Percentiles rank a stretch among this genome's conserved stretches.
These are phyloP conservation scores for Malacoctenus gilli DNA, from an alignment of 2,797 vertebrate species.

Conservation along the genomic window DNA sequence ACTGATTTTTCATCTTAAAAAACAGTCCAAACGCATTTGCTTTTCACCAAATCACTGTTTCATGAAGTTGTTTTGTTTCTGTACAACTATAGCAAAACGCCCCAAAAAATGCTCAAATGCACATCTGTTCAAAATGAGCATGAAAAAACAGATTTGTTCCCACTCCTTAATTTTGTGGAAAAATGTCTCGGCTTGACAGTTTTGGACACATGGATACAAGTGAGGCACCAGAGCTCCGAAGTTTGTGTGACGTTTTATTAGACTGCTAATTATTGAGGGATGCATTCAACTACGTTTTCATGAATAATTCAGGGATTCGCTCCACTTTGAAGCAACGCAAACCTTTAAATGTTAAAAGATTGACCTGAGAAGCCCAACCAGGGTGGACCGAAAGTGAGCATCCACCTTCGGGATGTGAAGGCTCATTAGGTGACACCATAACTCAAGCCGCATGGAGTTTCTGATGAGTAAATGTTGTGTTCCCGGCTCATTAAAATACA, in stretches of 20 bases:
- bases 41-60: no score
- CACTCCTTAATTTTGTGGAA: no score
- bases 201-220: not conserved
- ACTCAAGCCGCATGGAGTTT: conserved; percentile 14
- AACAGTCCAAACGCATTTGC: no score
- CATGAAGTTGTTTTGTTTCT: no score
- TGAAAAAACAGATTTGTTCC: not conserved
- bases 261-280: not conserved
- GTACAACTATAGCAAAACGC: no score
- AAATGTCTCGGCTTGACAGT: no score
- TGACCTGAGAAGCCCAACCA: not conserved
- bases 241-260: conserved; percentile 1
- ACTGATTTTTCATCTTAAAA: no score
- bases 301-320: conserved; percentile 28
- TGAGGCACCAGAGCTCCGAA: not conserved
- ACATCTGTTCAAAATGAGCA: conserved; percentile 21
- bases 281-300: conserved; percentile 9
- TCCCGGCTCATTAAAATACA: conserved; percentile 53
- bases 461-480: conserved; percentile 26
- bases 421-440: conserved; percentile 43
- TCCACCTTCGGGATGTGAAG: conserved; percentile 34
- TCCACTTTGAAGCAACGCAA: conserved; percentile 8
- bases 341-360: no score
- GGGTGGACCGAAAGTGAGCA: conserved; percentile 11
- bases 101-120: no score